phyloP scores from a whole-genome alignment of 2,797 vertebrate genomes.

The Agapornis canus region DNA sequence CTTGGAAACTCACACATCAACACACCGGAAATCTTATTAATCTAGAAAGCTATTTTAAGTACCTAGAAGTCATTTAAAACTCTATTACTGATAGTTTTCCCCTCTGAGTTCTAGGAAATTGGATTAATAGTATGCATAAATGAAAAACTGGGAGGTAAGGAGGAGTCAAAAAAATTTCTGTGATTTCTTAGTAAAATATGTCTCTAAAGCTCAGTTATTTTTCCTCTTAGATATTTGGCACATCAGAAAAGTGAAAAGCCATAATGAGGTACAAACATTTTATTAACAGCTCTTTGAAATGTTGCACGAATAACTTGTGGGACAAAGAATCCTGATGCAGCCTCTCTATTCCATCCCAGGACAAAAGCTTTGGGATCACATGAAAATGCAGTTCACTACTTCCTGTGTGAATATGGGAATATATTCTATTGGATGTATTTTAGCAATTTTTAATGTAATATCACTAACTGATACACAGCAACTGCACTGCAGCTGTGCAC shows the following conservation, averaged over 20 bases:
- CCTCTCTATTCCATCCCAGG: neutral
- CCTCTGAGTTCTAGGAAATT: neutral
- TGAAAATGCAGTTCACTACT: neutral
- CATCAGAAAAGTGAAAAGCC: neutral
- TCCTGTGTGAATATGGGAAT: neutral
- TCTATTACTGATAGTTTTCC: neutral
- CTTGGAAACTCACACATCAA: neutral
- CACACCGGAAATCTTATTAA: neutral
- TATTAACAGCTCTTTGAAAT: neutral
- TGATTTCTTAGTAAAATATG: neutral
- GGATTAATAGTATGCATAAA: neutral
- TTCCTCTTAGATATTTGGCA: neutral
- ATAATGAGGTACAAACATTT: neutral
- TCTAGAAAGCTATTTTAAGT: neutral
- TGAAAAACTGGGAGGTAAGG: neutral
- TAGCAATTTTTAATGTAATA: neutral
- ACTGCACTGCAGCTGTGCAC: neutral
- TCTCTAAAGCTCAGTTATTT: neutral
- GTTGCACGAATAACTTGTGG: neutral
- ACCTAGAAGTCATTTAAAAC: neutral
- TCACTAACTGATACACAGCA: fast-evolving
- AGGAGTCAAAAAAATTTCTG: neutral
- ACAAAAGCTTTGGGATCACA: neutral
- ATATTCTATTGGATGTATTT: neutral
- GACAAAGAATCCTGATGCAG: neutral